Percentiles rank a stretch among this genome's conserved stretches.
Evolutionary conservation across 2,888 invertebrate species (phyloP).

Genomic region (Trichopoda pennipes): DNA sequence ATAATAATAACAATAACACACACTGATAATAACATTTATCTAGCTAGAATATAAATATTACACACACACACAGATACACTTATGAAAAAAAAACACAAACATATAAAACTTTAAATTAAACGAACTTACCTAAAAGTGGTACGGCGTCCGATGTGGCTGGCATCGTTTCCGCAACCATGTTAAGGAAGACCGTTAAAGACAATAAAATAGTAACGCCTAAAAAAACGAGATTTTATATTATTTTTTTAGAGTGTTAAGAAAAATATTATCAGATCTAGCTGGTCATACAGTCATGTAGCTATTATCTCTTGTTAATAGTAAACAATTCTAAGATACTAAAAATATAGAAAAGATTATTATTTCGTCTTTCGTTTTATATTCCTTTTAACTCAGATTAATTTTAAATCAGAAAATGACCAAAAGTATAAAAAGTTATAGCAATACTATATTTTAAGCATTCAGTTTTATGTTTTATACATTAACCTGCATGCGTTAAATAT

Average conservation of each 20-base stretch:
- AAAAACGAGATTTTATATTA: conserved; percentile 35
- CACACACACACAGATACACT: conserved; percentile 48
- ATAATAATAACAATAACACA: conserved; percentile 38
- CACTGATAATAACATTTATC: conserved; percentile 45
- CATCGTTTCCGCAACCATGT: conserved; percentile 99
- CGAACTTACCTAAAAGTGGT: conserved; percentile 87
- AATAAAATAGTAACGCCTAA: conserved; percentile 97
- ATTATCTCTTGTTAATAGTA: no score
- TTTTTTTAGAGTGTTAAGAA: not conserved
- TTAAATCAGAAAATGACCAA: no score
- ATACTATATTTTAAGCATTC: no score
- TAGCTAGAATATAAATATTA: conserved; percentile 42
- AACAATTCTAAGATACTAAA: no score
- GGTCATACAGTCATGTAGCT: no score
- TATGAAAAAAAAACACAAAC: conserved; percentile 67
- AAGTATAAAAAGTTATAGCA: no score
- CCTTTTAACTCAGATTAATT: no score
- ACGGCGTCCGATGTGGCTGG: conserved; percentile 98
- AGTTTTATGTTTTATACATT: no score
- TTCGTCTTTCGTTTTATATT: no score
- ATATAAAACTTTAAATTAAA: conserved; percentile 62
- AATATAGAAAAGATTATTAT: no score
- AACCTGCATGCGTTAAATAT: no score
- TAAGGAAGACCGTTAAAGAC: conserved; percentile 98
- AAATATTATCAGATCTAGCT: not conserved